Evolutionary conservation across 2,113 vertebrate genomes (phyloP), one percentile per base, ranked within the genome.

Genomic region (Pachycephala philippinensis): DNA sequence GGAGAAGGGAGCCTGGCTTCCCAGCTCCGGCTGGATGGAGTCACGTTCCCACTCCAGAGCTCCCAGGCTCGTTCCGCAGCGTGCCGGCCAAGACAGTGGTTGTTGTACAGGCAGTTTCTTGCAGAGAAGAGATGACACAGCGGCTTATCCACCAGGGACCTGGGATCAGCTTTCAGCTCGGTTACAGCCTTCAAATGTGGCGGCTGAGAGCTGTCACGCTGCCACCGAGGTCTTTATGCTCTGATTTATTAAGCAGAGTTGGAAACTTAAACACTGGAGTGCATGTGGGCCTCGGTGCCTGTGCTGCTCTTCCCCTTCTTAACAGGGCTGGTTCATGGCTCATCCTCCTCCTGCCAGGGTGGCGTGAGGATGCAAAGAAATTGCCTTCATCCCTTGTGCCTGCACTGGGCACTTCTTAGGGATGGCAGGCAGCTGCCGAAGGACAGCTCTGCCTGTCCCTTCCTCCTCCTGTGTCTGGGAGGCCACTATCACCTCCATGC

Each of bases 161-260:
- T 66, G 85, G 85, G 92, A 96, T 96, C 95, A 93, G 84, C 75
- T 96, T 93, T 90, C 95, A 94, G 93, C 83, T 96, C 11, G 0
- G 90, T 92, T 94, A 84, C 93, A 92, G 95, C 79, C 92, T 94
- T 96, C 90, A 94, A 88, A 90, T 61, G 91, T 92, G 86, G 94
- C 15, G 86, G 94, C 94, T 95, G 93, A 96, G 91, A 95, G 95
- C 95, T 97, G 96, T 97, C 96, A 93, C 1, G 4, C 94, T 95
- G 93, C 96, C 93, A 93, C 94, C 11, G 7, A 95, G 94, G 93
- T 97, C 94, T 95, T 97, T 96, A 93, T 63, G 84, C 93, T 77
- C 91, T 96, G 96, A 97, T 96, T 97, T 96, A 97, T 96, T 92
- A 93, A 92, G 74, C 33, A 4, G 80, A 64, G 91, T 78, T 66